Percentiles rank a stretch among this genome's conserved stretches.
Conservation (phyloP, 2,888 invertebrate genomes). For the Lithophane semibrunnea region DNA sequence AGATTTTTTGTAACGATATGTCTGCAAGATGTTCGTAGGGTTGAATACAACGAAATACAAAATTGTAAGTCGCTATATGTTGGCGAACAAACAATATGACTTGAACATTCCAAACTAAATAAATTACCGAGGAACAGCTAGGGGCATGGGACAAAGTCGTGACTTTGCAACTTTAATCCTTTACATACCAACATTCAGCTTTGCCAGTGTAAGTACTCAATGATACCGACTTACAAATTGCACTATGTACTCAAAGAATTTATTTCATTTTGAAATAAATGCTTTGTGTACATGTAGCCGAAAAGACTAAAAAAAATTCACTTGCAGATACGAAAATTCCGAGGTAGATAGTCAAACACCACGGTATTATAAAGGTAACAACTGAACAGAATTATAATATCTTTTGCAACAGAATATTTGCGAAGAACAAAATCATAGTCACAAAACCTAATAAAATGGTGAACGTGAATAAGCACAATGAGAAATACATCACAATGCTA, state of each 20-base stretch:
- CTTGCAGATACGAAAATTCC: not conserved
- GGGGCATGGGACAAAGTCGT: conserved; percentile 17
- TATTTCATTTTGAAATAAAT: too few species aligned
- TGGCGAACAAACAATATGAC: conserved; percentile 35
- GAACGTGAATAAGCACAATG: conserved; percentile 13
- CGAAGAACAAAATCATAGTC: not conserved
- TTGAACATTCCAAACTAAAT: conserved; percentile 30
- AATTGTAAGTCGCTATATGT: conserved; percentile 1
- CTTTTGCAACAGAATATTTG: not conserved
- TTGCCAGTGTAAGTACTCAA: conserved; percentile 2
- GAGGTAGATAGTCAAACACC: conserved; percentile 7
- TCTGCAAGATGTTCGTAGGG: conserved; percentile 1
- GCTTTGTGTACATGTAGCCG: not conserved
- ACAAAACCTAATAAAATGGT: conserved; percentile 7
- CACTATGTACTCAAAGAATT: too few species aligned
- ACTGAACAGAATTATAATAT: not conserved
- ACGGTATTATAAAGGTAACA: not conserved
- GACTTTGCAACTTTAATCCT: conserved; percentile 38
- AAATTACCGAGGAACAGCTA: not conserved
- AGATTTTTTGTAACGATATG: conserved; percentile 19
- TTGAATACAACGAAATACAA: not conserved
- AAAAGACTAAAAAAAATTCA: not conserved
- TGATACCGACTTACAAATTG: not conserved
- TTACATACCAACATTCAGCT: conserved; percentile 19
- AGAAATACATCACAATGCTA: conserved; percentile 36